Conservation (phyloP, 2,888 invertebrate genomes). For the Pyrocoelia pectoralis region DNA sequence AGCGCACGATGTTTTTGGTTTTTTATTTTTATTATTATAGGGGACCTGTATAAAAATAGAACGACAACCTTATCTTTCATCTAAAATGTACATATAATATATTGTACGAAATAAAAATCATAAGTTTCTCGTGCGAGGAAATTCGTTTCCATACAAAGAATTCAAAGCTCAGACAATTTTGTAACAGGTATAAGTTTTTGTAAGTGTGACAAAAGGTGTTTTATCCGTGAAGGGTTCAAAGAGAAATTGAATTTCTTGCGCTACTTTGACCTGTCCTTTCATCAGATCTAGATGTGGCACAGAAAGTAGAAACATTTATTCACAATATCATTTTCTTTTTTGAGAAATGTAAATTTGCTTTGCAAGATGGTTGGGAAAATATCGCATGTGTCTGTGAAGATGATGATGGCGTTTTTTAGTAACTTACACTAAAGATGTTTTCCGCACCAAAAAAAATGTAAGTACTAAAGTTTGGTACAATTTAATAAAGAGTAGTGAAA, state of each 20-base stretch:
- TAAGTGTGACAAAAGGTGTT: conserved; percentile 15
- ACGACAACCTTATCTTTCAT: neutral
- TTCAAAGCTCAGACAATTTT: conserved; percentile 7
- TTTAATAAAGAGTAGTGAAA: too few relatives aligned
- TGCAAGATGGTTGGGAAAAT: too few relatives aligned
- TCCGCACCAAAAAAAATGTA: too few relatives aligned
- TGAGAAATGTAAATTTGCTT: neutral
- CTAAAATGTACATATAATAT: neutral
- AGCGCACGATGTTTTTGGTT: too few relatives aligned
- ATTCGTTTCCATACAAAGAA: conserved; percentile 5
- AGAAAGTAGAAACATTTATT: conserved; percentile 5
- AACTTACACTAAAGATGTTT: too few relatives aligned
- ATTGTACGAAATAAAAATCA: neutral
- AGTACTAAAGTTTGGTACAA: too few relatives aligned
- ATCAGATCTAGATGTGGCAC: conserved; percentile 3
- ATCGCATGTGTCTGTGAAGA: too few relatives aligned
- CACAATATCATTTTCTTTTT: neutral
- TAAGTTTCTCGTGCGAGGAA: neutral
- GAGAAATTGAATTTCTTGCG: conserved; percentile 13
- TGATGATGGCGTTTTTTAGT: too few relatives aligned
- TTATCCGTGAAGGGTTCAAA: conserved; percentile 12
- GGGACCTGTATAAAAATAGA: too few relatives aligned
- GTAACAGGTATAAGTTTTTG: conserved; percentile 11
- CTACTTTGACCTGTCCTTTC: conserved; percentile 11
- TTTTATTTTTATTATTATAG: too few relatives aligned